phyloP scores from a whole-genome alignment of 1,140 invertebrate genomes.

The Vanessa tameamea region DNA sequence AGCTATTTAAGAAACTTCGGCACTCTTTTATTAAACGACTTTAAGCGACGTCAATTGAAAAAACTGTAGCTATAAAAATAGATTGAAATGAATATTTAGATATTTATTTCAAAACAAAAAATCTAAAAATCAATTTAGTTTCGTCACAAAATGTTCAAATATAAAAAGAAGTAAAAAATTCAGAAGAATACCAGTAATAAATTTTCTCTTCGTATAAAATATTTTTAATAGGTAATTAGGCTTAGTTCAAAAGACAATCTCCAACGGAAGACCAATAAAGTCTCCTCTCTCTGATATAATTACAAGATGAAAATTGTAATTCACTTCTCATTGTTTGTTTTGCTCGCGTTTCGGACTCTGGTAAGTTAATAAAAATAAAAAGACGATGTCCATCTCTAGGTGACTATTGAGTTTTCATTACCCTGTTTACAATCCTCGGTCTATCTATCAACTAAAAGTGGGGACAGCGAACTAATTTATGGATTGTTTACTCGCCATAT shows the following conservation, averaged over 20 bases:
- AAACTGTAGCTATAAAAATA: neutral
- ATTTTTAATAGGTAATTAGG: neutral
- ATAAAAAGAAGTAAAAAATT: neutral
- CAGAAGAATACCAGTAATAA: neutral
- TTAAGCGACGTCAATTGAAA: neutral
- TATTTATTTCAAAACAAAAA: neutral
- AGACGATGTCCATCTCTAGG: slow-evolving; percentile 13
- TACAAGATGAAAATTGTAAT: slow-evolving; percentile 26
- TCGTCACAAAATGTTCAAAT: neutral
- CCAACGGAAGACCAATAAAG: slow-evolving; percentile 10
- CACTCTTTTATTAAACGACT: neutral
- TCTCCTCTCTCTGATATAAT: slow-evolving; percentile 6
- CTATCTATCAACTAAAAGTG: slow-evolving; percentile 37
- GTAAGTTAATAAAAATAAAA: slow-evolving; percentile 33
- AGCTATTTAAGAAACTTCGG: slow-evolving; percentile 22
- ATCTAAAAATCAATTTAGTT: neutral
- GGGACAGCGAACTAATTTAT: slow-evolving; percentile 39
- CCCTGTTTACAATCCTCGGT: slow-evolving; percentile 40
- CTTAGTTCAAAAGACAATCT: slow-evolving; percentile 1
- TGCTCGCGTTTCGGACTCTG: slow-evolving; percentile 14
- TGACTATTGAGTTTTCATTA: slow-evolving; percentile 40
- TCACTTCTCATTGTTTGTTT: slow-evolving; percentile 29
- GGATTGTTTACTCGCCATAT: slow-evolving; percentile 35
- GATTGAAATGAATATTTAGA: neutral
- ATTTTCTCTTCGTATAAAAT: neutral